Evolutionary conservation across 2,888 invertebrate species (phyloP), one percentile per base, ranked within the genome.

Genomic region (Laothoe populi): DNA sequence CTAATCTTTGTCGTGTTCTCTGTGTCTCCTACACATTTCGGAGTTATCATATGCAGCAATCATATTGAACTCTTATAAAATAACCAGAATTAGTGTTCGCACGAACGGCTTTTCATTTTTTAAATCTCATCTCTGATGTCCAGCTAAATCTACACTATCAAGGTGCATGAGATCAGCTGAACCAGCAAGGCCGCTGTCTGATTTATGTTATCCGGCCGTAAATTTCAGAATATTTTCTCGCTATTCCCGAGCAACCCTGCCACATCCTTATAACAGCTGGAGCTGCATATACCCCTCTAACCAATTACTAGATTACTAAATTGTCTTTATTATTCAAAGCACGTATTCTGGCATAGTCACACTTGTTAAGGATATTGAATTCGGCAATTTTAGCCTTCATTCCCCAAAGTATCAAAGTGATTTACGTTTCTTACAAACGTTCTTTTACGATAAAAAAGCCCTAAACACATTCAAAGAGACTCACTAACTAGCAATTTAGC

Each of bases 151-250:
- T 19, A 10, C 44, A 7, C 16, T 19, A 35, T 53, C 31, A 53
- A 53, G 35, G 31, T 31, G 31, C 24, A 24, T 19, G 44, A 35
- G 35, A 21, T 35, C 19, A 53, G 16, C 31, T 1, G 19, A 19
- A 16, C 16, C 19, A 4, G 10, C 19, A 35, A 19, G 11, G 53
- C 19, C 31, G 19, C 35, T 11, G 4, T 53, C 31, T 19, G 31
- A 53, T 53, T 53, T 35, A 53, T 53, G 35, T 19, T 11, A 53
- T 35, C 31, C 31, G 44, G 44, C 19, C 31, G 31, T 49, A 35
- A 53, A 53, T 53, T 31, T 35, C 19, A 0, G 24, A 31, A 19
- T 10, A 31, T 35, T 53, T 53, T 53, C 53, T 35, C 53, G 53
- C 4, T 49, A 49, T 26, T 49, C 31, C 49, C 49, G 49, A 49